phyloP scores from a whole-genome alignment of 2,888 invertebrate genomes.

The Hirtodrosophila cameraria region DNA sequence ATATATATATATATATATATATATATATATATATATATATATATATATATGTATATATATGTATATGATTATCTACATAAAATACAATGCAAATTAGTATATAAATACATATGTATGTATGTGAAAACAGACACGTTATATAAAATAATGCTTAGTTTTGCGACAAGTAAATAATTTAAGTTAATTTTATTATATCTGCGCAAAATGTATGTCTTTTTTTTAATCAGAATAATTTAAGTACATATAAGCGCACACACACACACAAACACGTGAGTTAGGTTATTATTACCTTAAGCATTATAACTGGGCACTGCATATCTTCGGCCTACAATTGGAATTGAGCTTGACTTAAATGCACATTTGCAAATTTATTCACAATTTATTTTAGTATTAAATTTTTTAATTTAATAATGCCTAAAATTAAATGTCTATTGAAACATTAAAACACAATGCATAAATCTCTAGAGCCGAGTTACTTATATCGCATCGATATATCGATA shows the following conservation, averaged over 20 bases:
- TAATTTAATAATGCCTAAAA: constrained; percentile 51
- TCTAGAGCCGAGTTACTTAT: constrained; percentile 5
- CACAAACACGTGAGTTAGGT: constrained; percentile 24
- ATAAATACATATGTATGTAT: background rate
- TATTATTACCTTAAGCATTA: constrained; percentile 44
- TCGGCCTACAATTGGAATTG: constrained; percentile 18
- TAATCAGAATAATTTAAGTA: background rate
- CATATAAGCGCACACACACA: constrained; percentile 4
- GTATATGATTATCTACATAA: no score
- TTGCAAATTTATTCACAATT: constrained; percentile 41
- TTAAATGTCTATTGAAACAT: constrained; percentile 54
- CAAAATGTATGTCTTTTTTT: background rate
- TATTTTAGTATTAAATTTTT: constrained; percentile 43
- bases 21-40: background rate
- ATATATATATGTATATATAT: no score
- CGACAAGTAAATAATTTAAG: background rate
- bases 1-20: background rate
- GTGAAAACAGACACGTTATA: background rate
- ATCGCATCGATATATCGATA: constrained; percentile 7
- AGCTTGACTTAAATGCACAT: constrained; percentile 50
- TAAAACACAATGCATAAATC: constrained; percentile 10
- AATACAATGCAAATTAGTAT: no score
- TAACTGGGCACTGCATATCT: constrained; percentile 41
- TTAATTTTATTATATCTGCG: background rate
- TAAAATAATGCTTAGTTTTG: background rate